phyloP scores from a whole-genome alignment of 1,140 invertebrate genomes.

The Trigoniulus corallinus region DNA sequence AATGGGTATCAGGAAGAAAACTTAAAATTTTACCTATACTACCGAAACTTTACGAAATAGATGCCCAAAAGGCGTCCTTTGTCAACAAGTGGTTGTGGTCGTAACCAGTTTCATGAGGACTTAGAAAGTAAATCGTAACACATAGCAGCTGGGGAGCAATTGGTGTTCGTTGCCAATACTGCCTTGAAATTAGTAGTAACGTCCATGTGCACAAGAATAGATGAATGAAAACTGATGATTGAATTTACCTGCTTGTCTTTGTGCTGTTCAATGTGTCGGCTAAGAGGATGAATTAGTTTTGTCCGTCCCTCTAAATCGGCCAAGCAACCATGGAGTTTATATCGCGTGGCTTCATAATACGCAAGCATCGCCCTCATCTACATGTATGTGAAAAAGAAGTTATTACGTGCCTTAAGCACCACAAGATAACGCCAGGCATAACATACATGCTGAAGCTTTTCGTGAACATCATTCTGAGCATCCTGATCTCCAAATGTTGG shows the following conservation, averaged over 20 bases:
- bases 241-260: constrained; percentile 75
- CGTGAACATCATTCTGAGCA: constrained; percentile 75
- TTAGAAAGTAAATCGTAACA: no score
- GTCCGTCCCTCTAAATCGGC: constrained; percentile 60
- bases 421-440: background rate
- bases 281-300: constrained; percentile 49
- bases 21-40: no score
- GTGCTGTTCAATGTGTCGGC: constrained; percentile 66
- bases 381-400: constrained; percentile 8
- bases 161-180: no score
- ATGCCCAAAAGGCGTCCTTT: no score
- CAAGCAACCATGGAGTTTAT: constrained; percentile 64
- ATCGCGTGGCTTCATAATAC: constrained; percentile 74
- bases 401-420: background rate
- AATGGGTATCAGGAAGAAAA: no score
- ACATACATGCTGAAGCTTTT: constrained; percentile 75
- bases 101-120: no score
- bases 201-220: no score
- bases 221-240: no score
- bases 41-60: no score
- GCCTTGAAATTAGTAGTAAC: no score
- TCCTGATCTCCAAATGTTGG: constrained; percentile 75
- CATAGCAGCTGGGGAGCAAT: no score
- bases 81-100: no score
- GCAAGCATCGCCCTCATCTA: constrained; percentile 83